Evolutionary conservation across 2,888 invertebrate genomes (phyloP).

Genomic region (Nasonia oneida): DNA sequence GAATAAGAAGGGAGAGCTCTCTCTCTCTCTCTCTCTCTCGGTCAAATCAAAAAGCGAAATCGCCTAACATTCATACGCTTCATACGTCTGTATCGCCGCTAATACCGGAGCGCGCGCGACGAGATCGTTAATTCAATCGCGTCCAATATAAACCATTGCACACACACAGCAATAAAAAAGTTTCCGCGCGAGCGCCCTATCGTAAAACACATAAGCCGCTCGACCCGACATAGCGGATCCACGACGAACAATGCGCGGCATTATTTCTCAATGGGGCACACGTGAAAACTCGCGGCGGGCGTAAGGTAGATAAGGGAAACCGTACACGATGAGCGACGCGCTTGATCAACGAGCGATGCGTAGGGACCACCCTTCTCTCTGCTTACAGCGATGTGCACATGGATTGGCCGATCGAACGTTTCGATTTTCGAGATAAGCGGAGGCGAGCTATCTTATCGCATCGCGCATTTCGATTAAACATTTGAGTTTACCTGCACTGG

Average conservation of each 20-base stretch:
- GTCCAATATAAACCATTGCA: slow-evolving; percentile 39
- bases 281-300: slow-evolving; percentile 26
- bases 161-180: slow-evolving; percentile 16
- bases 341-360: background rate
- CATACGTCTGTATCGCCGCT: background rate
- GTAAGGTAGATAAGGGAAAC: slow-evolving; percentile 34
- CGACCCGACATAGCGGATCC: background rate
- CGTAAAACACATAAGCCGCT: slow-evolving; percentile 34
- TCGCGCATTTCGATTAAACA: too few species aligned
- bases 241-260: slow-evolving; percentile 18
- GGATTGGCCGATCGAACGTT: background rate
- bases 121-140: slow-evolving; percentile 47
- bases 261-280: slow-evolving; percentile 13
- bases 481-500: background rate
- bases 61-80: background rate
- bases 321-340: background rate
- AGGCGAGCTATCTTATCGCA: background rate
- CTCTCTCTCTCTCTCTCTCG: too few species aligned
- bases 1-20: background rate
- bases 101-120: background rate
- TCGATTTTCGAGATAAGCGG: background rate
- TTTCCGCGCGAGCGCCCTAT: slow-evolving; percentile 12
- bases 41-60: background rate
- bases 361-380: background rate
- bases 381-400: background rate